Conservation (phyloP, 2,888 invertebrate species). For the Cerastis rubricosa region DNA sequence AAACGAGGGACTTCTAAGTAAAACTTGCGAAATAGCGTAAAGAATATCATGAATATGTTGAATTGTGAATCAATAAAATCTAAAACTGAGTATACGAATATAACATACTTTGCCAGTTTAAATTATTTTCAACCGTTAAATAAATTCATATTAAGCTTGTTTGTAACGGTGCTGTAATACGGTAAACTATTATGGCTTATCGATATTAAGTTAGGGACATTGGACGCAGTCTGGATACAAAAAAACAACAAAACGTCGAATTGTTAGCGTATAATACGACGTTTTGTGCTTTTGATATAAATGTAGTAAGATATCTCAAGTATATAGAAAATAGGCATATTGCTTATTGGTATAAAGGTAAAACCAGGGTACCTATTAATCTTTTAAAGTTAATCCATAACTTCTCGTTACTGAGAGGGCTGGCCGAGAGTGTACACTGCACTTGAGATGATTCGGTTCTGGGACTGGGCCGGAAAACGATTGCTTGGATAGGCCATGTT, state of each 20-base stretch:
- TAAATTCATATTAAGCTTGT: conserved; percentile 19
- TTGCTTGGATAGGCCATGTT: background rate
- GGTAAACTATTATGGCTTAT: conserved; percentile 17
- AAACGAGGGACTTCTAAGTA: background rate
- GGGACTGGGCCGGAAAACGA: too few relatives aligned
- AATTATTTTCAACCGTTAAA: conserved; percentile 17
- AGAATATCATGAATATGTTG: conserved; percentile 19
- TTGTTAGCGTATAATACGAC: background rate
- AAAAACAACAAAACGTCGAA: background rate
- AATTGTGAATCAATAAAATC: conserved; percentile 22
- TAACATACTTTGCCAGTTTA: conserved; percentile 4
- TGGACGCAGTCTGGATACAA: too few relatives aligned
- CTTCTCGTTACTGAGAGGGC: background rate
- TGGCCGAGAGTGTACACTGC: too few relatives aligned
- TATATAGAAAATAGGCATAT: background rate
- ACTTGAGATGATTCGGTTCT: too few relatives aligned
- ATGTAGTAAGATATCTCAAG: background rate
- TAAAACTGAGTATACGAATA: background rate
- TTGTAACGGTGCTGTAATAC: conserved; percentile 28
- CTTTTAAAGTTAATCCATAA: background rate
- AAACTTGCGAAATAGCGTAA: background rate
- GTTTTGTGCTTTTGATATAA: background rate
- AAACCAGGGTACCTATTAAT: background rate
- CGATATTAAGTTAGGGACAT: background rate
- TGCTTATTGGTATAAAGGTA: background rate